Evolutionary conservation across 2,113 vertebrate genomes (phyloP).

Genomic region (Osmerus mordax): DNA sequence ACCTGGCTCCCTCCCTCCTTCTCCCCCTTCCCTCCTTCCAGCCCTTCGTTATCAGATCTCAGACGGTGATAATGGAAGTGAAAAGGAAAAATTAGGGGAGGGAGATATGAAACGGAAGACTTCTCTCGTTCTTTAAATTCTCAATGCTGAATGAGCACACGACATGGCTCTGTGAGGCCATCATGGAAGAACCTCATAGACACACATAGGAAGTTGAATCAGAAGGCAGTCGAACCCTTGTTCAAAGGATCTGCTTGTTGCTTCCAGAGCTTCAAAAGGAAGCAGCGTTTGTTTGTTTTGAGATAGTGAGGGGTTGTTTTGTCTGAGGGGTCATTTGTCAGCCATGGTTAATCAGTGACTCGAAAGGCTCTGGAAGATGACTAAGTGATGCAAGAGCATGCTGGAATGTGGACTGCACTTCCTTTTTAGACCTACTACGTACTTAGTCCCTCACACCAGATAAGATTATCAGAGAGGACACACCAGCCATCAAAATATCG

Average conservation of each 20-base stretch:
- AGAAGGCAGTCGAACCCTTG: constrained; percentile 2
- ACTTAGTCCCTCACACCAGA: not conserved
- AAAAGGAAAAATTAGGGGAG: constrained; percentile 26
- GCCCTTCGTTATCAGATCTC: constrained; percentile 34
- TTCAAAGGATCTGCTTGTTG: constrained; percentile 12
- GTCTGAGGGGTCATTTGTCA: constrained; percentile 19
- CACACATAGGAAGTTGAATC: not conserved
- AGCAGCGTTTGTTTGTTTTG: not conserved
- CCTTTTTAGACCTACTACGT: too few species aligned
- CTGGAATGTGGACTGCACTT: not conserved
- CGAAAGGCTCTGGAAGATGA: constrained; percentile 3
- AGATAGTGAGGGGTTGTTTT: not conserved
- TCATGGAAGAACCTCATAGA: too few species aligned
- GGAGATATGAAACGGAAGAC: constrained; percentile 9
- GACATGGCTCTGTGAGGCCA: not conserved
- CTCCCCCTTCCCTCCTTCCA: constrained; percentile 25
- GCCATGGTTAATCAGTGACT: constrained; percentile 36
- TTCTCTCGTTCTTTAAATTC: not conserved
- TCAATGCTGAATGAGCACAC: not conserved
- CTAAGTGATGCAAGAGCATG: constrained; percentile 4
- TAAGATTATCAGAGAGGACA: not conserved
- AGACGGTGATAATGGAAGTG: constrained; percentile 57
- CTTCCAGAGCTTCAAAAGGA: constrained; percentile 6
- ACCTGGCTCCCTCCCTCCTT: constrained; percentile 26
- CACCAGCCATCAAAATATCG: too few species aligned